Conservation (phyloP, 2,888 invertebrate species). For the Dermolepida albohirtum region DNA sequence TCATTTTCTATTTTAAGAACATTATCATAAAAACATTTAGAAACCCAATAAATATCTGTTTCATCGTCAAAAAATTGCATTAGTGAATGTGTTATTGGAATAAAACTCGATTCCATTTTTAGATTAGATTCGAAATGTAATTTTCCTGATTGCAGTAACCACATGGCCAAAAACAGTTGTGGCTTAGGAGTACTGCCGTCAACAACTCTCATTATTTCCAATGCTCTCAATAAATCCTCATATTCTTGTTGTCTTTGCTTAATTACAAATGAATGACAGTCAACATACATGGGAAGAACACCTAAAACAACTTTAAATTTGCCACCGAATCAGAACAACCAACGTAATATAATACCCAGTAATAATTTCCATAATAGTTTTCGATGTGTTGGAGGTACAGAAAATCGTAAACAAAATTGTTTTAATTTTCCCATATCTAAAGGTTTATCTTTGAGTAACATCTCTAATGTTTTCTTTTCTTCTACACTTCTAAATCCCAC, state of each 20-base stretch:
- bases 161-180: slow-evolving; percentile 82
- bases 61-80: slow-evolving; percentile 79
- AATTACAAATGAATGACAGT: slow-evolving; percentile 81
- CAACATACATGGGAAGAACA: slow-evolving; percentile 81
- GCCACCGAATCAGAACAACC: slow-evolving; percentile 12
- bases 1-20: slow-evolving; percentile 76
- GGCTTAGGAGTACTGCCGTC: slow-evolving; percentile 75
- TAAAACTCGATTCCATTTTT: slow-evolving; percentile 67
- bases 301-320: slow-evolving; percentile 66
- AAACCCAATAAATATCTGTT: slow-evolving; percentile 86
- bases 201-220: slow-evolving; percentile 75
- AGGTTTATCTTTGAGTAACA: slow-evolving; percentile 86
- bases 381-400: slow-evolving; percentile 84
- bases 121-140: slow-evolving; percentile 65
- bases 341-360: slow-evolving; percentile 69
- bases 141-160: slow-evolving; percentile 81
- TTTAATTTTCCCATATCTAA: slow-evolving; percentile 82
- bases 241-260: slow-evolving; percentile 81
- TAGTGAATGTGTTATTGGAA: slow-evolving; percentile 77
- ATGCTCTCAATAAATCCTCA: slow-evolving; percentile 77
- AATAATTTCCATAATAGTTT: slow-evolving; percentile 88
- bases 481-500: slow-evolving; percentile 92
- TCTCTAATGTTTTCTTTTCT: slow-evolving; percentile 90
- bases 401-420: slow-evolving; percentile 87
- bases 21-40: slow-evolving; percentile 79